Base-by-base conservation (phyloP, 2,888 invertebrate species). In the Subacronicta megacephala region DNA sequence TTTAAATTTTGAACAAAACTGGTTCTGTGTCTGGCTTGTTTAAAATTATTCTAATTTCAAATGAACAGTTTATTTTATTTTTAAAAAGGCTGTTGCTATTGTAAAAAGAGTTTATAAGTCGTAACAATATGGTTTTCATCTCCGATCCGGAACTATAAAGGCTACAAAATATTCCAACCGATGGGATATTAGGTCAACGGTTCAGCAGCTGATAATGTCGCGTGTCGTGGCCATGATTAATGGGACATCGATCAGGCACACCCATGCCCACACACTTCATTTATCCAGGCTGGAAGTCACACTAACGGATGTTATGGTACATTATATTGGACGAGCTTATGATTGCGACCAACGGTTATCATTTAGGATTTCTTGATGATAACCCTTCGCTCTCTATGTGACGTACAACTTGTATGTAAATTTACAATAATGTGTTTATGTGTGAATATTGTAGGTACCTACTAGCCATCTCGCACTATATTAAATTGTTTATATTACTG, bases 221-320 rank as follows among this genome's bases (percentile, higher is more conserved):
- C 31, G 41, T 53, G 16, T 61, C 46, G 16, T 40, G 16, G 16
- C 31, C 15, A 68, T 68, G 68, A 75, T 73, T 73, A 75, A 73
- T 75, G 62, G 35, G 17, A 16, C 13, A 47, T 59, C 75, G 61
- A 75, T 72, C 57, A 45, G 41, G 47, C 61, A 36, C 61, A 47
- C 72, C 72, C 51, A 52, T 46, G 16, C n/a, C 41, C 18, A 41
- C 44, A 68, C 68, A 73, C 68, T 75, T 75, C 64, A 73, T 73
- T 75, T 59, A 50, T 23, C 54, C 35, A 15, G 26, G 1, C 43
- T 37, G 37, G 38, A 75, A 59, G 56, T 59, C 55, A 57, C 55
- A 41, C n/a, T n/a, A n/a, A n/a, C n/a, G n/a, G n/a, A n/a, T n/a
- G 36, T 46, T 23, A 44, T 12, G 38, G 23, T 55, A 13, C 10